Conservation (phyloP, 2,113 vertebrate genomes). For the Pelodiscus sinensis region DNA sequence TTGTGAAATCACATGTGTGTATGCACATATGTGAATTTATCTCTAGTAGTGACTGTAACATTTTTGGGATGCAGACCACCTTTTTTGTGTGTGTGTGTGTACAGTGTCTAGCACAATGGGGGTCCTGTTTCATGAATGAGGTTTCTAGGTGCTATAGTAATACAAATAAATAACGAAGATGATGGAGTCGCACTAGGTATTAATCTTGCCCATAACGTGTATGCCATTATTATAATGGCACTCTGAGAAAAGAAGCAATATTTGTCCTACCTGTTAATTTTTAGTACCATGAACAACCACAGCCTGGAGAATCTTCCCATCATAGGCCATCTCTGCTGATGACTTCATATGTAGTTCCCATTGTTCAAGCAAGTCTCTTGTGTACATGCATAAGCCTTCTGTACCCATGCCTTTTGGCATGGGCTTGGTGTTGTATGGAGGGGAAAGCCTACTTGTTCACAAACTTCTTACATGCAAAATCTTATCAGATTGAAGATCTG, state of each 20-base stretch:
- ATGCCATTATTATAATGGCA: background rate
- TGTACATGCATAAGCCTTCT: background rate
- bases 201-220: background rate
- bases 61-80: background rate
- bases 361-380: background rate
- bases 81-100: background rate
- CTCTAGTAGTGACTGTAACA: background rate
- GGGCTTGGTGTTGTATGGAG: background rate
- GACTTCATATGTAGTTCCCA: background rate
- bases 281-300: background rate
- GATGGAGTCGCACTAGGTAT: background rate
- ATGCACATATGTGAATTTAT: background rate
- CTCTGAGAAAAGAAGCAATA: background rate
- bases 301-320: background rate
- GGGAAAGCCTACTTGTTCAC: background rate
- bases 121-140: background rate
- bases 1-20: background rate
- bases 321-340: background rate
- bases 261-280: background rate
- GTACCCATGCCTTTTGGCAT: background rate
- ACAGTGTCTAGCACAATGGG: background rate
- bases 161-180: background rate
- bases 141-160: rapidly evolving
- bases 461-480: background rate
- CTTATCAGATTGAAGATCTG: background rate